Evolutionary conservation across 2,888 invertebrate genomes (phyloP).

Genomic region (Dryomyza anilis): DNA sequence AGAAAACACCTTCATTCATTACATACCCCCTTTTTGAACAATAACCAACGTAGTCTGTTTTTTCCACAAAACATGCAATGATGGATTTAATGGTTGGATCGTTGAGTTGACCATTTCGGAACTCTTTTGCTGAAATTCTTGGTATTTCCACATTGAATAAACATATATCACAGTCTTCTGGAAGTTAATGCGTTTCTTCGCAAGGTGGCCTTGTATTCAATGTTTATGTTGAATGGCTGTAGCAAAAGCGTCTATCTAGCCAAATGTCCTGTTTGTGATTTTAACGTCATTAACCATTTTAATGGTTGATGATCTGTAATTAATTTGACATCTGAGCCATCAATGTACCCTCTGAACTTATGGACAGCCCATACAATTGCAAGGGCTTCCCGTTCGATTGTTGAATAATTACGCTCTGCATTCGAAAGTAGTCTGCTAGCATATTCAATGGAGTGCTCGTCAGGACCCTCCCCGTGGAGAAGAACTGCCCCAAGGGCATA

Average conservation of each 20-base stretch:
- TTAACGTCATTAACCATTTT: conserved; percentile 58
- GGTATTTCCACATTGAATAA: conserved; percentile 20
- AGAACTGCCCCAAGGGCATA: too few relatives aligned
- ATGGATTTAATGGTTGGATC: conserved; percentile 19
- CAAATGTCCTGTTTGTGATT: too few relatives aligned
- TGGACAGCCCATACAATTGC: not conserved
- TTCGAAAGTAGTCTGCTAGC: not conserved
- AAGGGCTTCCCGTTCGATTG: not conserved
- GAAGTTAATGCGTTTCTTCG: too few relatives aligned
- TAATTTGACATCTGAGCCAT: too few relatives aligned
- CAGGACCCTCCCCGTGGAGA: too few relatives aligned
- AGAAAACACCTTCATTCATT: conserved; percentile 23
- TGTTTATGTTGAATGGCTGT: conserved; percentile 52
- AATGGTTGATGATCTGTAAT: conserved; percentile 59
- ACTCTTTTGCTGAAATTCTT: conserved; percentile 10
- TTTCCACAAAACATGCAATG: conserved; percentile 18
- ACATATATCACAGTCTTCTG: conserved; percentile 6
- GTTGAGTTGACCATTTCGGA: conserved; percentile 12
- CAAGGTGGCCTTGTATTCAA: conserved; percentile 46
- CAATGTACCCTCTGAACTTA: too few relatives aligned
- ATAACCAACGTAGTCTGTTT: conserved; percentile 10
- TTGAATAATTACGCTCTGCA: not conserved
- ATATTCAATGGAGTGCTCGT: not conserved
- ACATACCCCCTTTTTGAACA: conserved; percentile 24
- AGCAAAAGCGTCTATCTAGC: conserved; percentile 55